Evolutionary conservation across 2,888 invertebrate species (phyloP), one percentile per base, ranked within the genome.

Genomic region (Hemithea aestivaria): DNA sequence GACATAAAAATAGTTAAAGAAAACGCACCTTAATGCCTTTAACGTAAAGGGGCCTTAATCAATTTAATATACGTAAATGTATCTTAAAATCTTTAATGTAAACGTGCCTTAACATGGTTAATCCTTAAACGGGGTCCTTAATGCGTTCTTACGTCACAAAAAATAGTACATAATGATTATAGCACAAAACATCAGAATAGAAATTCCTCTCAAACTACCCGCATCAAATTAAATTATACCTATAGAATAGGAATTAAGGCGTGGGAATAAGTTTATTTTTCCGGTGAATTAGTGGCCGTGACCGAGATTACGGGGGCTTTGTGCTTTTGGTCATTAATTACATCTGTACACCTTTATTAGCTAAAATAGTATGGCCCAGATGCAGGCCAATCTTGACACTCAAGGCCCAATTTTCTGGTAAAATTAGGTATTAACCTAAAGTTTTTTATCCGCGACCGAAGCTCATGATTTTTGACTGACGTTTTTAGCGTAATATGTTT

Each of bases 161-260:
- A 35, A 35, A 41, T 31, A 34, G 25, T 27, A 35, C 39, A 29
- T 28, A 27, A 50, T 38, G 39, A 49, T 47, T 48, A 53, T 48
- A 53, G 46, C 54, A 62, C 63, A 65, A 56, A 58, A 45, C 47
- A 46, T 48, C 12, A 39, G 21, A 62, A 51, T 56, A 51, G 48
- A 62, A 69, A 70, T 65, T 65, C 66, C 53, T 62, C 38, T 37
- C 37, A 66, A 67, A 73, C 62, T 49, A 59, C 59, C 74, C 71
- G 66, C 59, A 62, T 71, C 78, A 69, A 73, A 77, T 73, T 68
- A 76, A 75, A 76, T 80, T 71, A 73, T 60, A 74, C 65, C 65
- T 72, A 67, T 66, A 60, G 62, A 51, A 63, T 73, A 66, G 56
- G 65, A 75, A 77, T 73, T 68, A 66, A 60, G 66, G 69, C 75